phyloP scores from a whole-genome alignment of 2,797 vertebrate species.

The Phrynocephalus vlangalii region DNA sequence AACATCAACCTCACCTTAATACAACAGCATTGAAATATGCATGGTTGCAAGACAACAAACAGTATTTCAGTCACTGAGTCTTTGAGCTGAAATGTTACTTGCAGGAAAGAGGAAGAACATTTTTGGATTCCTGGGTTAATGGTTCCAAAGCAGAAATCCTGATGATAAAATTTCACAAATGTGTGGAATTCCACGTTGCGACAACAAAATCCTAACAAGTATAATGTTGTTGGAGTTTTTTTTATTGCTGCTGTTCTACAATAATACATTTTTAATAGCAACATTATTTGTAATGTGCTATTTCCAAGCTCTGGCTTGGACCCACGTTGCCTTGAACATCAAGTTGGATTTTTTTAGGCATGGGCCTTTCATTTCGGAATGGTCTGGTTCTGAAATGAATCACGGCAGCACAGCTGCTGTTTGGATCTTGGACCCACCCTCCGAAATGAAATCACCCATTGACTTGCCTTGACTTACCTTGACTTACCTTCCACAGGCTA shows the following conservation, averaged over 20 bases:
- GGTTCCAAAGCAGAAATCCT: neutral
- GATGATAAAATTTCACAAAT: neutral
- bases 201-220: too few relatives aligned
- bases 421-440: too few relatives aligned
- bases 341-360: neutral
- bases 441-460: too few relatives aligned
- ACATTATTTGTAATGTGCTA: neutral
- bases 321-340: neutral
- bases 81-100: neutral
- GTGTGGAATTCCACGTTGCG: neutral
- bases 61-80: too few relatives aligned
- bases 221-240: too few relatives aligned
- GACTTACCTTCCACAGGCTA: too few relatives aligned
- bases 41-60: neutral
- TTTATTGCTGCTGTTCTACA: neutral
- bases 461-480: too few relatives aligned
- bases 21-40: neutral
- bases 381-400: too few relatives aligned
- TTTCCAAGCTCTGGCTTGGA: neutral
- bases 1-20: neutral
- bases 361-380: too few relatives aligned
- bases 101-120: neutral
- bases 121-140: neutral
- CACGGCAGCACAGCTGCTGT: too few relatives aligned
- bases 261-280: neutral